phyloP scores from a whole-genome alignment of 2,797 vertebrate species.

The Karalla daura region DNA sequence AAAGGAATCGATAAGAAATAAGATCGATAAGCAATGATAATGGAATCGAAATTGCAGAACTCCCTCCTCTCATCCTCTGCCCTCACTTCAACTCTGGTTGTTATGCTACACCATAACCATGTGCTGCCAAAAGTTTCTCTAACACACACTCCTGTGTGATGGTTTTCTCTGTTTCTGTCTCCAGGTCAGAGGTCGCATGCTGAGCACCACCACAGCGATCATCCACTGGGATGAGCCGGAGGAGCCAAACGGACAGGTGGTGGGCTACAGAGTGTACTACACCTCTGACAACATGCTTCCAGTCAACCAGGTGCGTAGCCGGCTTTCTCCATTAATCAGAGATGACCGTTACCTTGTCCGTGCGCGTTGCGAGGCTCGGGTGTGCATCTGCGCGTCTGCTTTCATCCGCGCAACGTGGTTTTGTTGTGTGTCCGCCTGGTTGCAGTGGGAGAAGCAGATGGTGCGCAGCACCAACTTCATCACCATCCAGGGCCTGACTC shows the following conservation, averaged over 20 bases:
- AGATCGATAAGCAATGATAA: too few species aligned
- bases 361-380: constrained; percentile 11
- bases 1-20: too few species aligned
- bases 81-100: too few species aligned
- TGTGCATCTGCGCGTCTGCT: constrained; percentile 14
- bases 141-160: too few species aligned
- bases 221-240: constrained; percentile 99
- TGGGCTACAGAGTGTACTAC: constrained; percentile 97
- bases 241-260: constrained; percentile 97
- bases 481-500: constrained; percentile 93
- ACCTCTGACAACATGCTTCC: constrained; percentile 91
- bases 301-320: constrained; percentile 86
- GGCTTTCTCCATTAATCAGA: constrained; percentile 2
- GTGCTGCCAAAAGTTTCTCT: too few species aligned
- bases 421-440: too few species aligned
- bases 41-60: too few species aligned
- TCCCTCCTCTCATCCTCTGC: too few species aligned
- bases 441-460: constrained; percentile 96
- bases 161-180: too few species aligned
- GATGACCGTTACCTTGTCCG: constrained; percentile 1
- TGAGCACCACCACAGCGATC: constrained; percentile 96
- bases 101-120: too few species aligned
- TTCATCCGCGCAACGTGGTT: too few species aligned
- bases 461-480: constrained; percentile 95
- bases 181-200: constrained; percentile 95